These are phyloP conservation scores for Argyrosomus japonicus DNA, from an alignment of 2,113 vertebrate species.

Conservation along the genomic window DNA sequence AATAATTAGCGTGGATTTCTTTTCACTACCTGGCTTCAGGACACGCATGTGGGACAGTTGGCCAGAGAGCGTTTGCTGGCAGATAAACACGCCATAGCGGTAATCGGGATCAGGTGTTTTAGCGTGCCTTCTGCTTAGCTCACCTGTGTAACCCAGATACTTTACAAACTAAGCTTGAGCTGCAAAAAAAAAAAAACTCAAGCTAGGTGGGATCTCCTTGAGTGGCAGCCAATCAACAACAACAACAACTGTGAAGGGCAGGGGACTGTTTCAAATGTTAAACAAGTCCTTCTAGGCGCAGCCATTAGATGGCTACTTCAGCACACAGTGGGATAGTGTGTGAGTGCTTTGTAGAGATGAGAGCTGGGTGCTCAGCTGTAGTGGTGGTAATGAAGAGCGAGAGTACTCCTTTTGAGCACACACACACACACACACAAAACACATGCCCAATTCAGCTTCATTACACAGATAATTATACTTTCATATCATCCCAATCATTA, in stretches of 20 bases:
- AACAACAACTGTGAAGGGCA: background rate
- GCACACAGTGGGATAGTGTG: slow-evolving; percentile 28
- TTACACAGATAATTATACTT: background rate
- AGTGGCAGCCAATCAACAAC: background rate
- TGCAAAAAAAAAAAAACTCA: background rate
- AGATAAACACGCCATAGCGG: slow-evolving; percentile 29
- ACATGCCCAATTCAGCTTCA: background rate
- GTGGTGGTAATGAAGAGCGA: slow-evolving; percentile 31
- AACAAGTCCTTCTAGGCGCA: slow-evolving; percentile 23
- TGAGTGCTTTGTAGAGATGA: slow-evolving; percentile 33
- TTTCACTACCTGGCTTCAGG: slow-evolving; percentile 12
- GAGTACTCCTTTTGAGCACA: slow-evolving; percentile 17
- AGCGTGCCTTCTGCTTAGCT: slow-evolving; percentile 55
- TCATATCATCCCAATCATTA: background rate
- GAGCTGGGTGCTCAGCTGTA: slow-evolving; percentile 39
- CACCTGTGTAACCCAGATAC: slow-evolving; percentile 52
- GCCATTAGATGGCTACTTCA: slow-evolving; percentile 47
- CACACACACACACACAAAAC: background rate
- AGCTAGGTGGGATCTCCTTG: background rate
- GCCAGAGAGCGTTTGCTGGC: slow-evolving; percentile 37
- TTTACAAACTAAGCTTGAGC: background rate
- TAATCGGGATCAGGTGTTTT: slow-evolving; percentile 67
- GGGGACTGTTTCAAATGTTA: slow-evolving; percentile 16
- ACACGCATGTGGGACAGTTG: slow-evolving; percentile 47
- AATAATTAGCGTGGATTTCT: background rate